Evolutionary conservation across 2,888 invertebrate species (phyloP).

Genomic region (Papilio protenor): DNA sequence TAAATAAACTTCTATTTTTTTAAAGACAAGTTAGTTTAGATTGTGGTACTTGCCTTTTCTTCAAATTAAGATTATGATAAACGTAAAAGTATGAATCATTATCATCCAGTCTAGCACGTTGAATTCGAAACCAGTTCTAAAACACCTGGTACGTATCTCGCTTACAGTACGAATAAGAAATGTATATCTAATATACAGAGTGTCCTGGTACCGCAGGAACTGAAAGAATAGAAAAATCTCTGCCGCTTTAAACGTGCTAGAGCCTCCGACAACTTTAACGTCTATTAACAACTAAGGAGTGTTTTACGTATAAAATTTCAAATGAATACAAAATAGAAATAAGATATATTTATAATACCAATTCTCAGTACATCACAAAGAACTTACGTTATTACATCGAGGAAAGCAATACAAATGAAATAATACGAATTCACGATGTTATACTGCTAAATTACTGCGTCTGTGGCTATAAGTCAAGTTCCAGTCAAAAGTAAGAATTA

Average conservation of each 20-base stretch:
- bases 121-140: too few species aligned
- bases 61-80: too few species aligned
- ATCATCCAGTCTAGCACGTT: too few species aligned
- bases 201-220: background rate
- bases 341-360: background rate
- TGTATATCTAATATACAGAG: too few species aligned
- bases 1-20: background rate
- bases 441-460: slow-evolving; percentile 44
- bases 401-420: slow-evolving; percentile 1
- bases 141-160: too few species aligned
- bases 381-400: background rate
- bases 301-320: background rate
- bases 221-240: background rate
- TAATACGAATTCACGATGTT: slow-evolving; percentile 23
- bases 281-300: background rate
- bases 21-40: too few species aligned
- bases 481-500: slow-evolving; percentile 21
- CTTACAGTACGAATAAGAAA: too few species aligned
- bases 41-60: too few species aligned
- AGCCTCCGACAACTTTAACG: background rate
- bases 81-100: too few species aligned
- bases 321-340: background rate
- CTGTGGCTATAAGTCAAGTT: slow-evolving; percentile 45
- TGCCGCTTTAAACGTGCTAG: too few species aligned
- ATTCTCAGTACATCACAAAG: background rate